A percentile compares a stretch with the other conserved stretches of the same genome.
Conservation (phyloP, 2,797 vertebrate species). For the Halcyon leucocephala region DNA sequence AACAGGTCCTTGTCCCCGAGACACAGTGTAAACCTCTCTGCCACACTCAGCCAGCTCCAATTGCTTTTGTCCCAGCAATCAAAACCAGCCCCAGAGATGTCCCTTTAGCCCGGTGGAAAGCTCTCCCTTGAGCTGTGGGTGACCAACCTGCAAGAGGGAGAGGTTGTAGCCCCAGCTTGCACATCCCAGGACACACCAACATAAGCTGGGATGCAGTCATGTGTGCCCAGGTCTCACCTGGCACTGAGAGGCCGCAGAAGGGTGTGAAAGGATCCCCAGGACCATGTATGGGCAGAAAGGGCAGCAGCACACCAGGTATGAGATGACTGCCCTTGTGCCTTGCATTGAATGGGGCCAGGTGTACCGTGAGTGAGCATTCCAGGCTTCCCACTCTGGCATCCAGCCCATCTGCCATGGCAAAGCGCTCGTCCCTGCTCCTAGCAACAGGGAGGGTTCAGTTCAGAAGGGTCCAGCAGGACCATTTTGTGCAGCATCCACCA, state of each 20-base stretch:
- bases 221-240: background rate
- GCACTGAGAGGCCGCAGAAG: background rate
- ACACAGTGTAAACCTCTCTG: background rate
- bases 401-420: background rate
- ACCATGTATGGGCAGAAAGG: background rate
- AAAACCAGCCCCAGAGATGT: background rate
- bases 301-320: background rate
- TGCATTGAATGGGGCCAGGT: background rate
- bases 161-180: background rate
- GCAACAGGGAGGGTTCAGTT: background rate
- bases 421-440: background rate
- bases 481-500: background rate
- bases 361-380: accelerated
- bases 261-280: background rate
- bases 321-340: accelerated
- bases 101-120: background rate
- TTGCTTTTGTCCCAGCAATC: background rate
- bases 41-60: background rate
- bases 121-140: accelerated
- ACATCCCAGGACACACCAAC: background rate
- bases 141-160: background rate
- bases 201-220: background rate
- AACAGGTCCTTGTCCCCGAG: background rate
- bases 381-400: background rate
- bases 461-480: background rate